Percentiles rank a stretch among this genome's conserved stretches.
phyloP scores from a whole-genome alignment of 2,113 vertebrate genomes.

The Zeus faber region DNA sequence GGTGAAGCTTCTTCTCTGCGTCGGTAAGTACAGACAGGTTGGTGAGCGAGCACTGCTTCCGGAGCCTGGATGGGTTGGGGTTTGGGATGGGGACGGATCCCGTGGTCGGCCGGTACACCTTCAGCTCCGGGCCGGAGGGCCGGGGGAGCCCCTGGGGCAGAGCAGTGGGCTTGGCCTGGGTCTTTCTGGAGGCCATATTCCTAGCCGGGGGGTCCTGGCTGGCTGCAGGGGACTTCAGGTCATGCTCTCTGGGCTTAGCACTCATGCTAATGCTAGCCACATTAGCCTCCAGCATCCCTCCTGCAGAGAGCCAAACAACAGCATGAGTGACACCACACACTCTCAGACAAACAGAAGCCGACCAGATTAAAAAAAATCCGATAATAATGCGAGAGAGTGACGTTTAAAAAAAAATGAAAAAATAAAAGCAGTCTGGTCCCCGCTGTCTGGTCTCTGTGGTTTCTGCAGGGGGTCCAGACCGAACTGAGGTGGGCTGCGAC shows the following conservation, averaged over 20 bases:
- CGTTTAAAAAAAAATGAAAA: too few relatives aligned
- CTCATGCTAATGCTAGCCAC: conserved; percentile 71
- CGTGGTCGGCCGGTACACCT: conserved; percentile 82
- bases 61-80: conserved; percentile 79
- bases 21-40: conserved; percentile 91
- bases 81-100: conserved; percentile 70
- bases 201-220: conserved; percentile 58
- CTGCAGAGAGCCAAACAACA: conserved; percentile 82
- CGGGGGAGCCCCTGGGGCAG: conserved; percentile 67
- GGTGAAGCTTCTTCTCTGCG: conserved; percentile 91
- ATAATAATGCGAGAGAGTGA: too few relatives aligned
- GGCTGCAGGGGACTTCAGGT: conserved; percentile 62
- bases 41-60: conserved; percentile 89
- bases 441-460: conserved; percentile 11
- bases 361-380: too few relatives aligned
- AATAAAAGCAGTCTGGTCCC: conserved; percentile 26
- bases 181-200: conserved; percentile 81
- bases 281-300: conserved; percentile 86
- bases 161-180: conserved; percentile 67
- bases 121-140: conserved; percentile 82
- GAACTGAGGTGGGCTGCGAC: conserved; percentile 36
- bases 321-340: conserved; percentile 61
- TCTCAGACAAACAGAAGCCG: conserved; percentile 3
- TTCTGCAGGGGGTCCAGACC: conserved; percentile 26
- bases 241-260: conserved; percentile 76